Evolutionary conservation across 2,888 invertebrate genomes (phyloP).

Genomic region (Tigriopus californicus): DNA sequence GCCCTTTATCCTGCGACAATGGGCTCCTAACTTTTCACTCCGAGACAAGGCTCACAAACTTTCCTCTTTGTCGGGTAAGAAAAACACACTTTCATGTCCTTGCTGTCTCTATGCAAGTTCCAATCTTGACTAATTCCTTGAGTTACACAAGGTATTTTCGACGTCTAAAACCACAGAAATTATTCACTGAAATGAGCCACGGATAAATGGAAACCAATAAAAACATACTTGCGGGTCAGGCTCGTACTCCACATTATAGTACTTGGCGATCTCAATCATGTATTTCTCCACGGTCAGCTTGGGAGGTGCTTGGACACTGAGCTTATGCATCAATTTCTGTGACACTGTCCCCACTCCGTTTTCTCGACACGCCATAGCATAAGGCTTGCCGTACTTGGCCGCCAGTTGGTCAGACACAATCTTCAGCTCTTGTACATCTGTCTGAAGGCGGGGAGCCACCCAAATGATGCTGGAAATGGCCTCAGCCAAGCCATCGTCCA

Average conservation of each 20-base stretch:
- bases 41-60: too few relatives aligned
- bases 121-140: too few relatives aligned
- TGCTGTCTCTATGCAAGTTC: too few relatives aligned
- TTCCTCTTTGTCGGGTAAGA: too few relatives aligned
- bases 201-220: too few relatives aligned
- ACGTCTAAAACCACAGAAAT: too few relatives aligned
- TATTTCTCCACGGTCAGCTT: conserved; percentile 83
- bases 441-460: conserved; percentile 62
- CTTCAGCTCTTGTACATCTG: conserved; percentile 42
- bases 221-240: conserved; percentile 58
- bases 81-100: too few relatives aligned
- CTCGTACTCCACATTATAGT: conserved; percentile 80
- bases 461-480: conserved; percentile 89
- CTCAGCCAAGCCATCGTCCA: conserved; percentile 88
- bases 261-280: conserved; percentile 87
- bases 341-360: conserved; percentile 64
- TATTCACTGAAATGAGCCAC: too few relatives aligned
- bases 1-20: too few relatives aligned
- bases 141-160: too few relatives aligned
- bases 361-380: conserved; percentile 66
- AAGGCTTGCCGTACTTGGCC: conserved; percentile 81
- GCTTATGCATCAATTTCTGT: conserved; percentile 77
- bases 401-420: conserved; percentile 71
- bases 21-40: too few relatives aligned
- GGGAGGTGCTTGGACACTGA: conserved; percentile 84